phyloP scores from a whole-genome alignment of 64 coral and sea anemone species.

The Dendrophyllia cribrosa region DNA sequence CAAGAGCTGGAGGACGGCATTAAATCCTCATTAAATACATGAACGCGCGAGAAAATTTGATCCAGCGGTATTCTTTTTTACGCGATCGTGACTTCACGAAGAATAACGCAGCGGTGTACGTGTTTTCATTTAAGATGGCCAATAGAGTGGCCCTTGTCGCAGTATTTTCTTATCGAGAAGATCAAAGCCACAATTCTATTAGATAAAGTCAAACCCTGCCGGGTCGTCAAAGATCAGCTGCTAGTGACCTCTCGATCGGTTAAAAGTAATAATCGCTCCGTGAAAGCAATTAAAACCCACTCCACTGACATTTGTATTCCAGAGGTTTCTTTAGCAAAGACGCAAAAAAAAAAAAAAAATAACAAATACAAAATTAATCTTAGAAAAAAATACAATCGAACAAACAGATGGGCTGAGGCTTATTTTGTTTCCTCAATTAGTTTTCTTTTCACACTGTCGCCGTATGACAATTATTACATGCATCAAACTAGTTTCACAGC shows the following conservation, averaged over 20 bases:
- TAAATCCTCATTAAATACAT: neutral
- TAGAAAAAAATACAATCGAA: too few species aligned
- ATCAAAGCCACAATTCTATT: neutral
- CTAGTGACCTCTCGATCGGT: too few species aligned
- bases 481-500: too few species aligned
- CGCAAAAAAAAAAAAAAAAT: too few species aligned
- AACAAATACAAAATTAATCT: too few species aligned
- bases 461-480: too few species aligned
- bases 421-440: too few species aligned
- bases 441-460: too few species aligned
- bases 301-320: neutral
- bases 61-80: conserved; percentile 34
- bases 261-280: neutral
- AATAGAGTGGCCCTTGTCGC: neutral
- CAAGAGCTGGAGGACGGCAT: neutral
- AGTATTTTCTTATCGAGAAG: neutral
- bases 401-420: too few species aligned
- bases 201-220: neutral
- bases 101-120: neutral
- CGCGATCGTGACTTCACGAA: conserved; percentile 9
- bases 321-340: neutral
- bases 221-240: neutral
- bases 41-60: neutral
- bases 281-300: neutral
- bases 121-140: neutral